Evolutionary conservation across 1,140 invertebrate species (phyloP), one percentile per base, ranked within the genome.

Genomic region (Pseudomyrmex gracilis): DNA sequence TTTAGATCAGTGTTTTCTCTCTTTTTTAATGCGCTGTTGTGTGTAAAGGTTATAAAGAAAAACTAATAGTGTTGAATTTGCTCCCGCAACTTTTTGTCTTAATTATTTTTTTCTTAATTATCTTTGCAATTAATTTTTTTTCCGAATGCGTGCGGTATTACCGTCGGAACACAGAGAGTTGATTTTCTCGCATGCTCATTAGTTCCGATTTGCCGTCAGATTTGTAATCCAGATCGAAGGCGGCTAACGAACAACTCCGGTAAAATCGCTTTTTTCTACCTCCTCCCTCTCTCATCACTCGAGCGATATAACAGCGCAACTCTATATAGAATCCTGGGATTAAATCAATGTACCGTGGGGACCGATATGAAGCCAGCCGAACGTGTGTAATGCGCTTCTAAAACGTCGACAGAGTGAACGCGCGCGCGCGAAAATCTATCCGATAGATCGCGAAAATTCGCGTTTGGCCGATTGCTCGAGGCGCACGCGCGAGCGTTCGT

Each of bases 311-410:
- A 47, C 84, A 58, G 70, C 47, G 53, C 45, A 58, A 51, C 63
- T 64, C 77, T 82, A 86, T 76, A 84, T 80, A 86, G 87, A 84
- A 89, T 84, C 84, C 47, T 0, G 64, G 87, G 87, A 89, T 89
- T 89, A 89, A 89, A 89, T 89, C 87, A 89, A 89, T 89, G 87
- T 89, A 89, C 68, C 87, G 87, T 89, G 74, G 70, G 84, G 49
- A 80, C 76, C 87, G 87, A 89, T 89, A 89, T 88, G 87, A 84
- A 68, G 80, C 58, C 87, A 88, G 71, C 70, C 78, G 64, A 88
- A 88, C 87, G 87, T 88, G 63, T 80, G 84, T 89, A 89, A 89
- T 84, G 80, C 84, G 87, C 68, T 71, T 84, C 80, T 85, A 85
- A 34, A 84, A 82, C 83, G 67, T 43, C 58, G 67, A 17, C 71